phyloP scores from a whole-genome alignment of 2,113 vertebrate genomes.

The Ptilonorhynchus violaceus region DNA sequence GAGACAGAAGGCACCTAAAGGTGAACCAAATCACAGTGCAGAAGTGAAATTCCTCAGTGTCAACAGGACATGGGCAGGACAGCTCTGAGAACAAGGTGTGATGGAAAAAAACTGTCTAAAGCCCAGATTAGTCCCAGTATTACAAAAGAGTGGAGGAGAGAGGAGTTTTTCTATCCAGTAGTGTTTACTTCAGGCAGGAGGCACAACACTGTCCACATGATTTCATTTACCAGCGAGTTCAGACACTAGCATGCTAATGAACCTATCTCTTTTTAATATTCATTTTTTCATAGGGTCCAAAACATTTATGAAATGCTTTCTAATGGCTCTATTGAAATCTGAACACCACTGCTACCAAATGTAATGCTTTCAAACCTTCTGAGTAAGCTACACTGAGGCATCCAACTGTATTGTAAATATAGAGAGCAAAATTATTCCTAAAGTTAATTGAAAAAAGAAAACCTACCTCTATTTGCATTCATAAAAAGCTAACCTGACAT shows the following conservation, averaged over 20 bases:
- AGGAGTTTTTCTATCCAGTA: neutral
- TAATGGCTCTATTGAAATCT: neutral
- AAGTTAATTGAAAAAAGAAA: slow-evolving; percentile 38
- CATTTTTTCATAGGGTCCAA: neutral
- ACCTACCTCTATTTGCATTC: neutral
- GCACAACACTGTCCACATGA: neutral
- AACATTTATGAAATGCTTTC: neutral
- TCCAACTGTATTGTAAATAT: neutral
- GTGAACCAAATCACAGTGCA: neutral
- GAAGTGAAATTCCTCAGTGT: neutral
- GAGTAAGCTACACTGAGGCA: neutral
- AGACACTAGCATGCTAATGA: neutral
- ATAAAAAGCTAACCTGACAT: slow-evolving; percentile 35
- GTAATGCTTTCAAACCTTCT: neutral
- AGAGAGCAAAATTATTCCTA: neutral
- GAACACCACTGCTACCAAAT: neutral
- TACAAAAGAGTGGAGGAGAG: neutral
- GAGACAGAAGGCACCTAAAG: neutral
- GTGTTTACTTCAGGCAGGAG: neutral
- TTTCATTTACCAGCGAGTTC: neutral
- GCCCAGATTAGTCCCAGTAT: neutral
- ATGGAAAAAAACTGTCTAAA: neutral
- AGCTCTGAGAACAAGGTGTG: neutral
- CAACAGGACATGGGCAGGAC: neutral
- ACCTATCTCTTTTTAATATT: neutral